Percentiles rank a stretch among this genome's conserved stretches.
Conservation (phyloP, 2,888 invertebrate genomes). For the Andrena bucephala region DNA sequence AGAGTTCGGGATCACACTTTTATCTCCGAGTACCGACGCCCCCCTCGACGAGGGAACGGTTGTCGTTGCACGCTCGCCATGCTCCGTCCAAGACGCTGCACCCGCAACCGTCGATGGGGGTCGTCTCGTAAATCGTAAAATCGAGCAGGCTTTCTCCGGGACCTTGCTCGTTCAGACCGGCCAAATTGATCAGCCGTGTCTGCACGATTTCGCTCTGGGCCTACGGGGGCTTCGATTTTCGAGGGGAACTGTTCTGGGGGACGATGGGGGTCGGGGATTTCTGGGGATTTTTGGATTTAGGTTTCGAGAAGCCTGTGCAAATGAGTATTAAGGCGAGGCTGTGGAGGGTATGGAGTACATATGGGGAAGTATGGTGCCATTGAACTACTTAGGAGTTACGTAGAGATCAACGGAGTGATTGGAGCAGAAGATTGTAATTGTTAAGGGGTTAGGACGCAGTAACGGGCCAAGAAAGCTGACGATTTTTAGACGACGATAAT, state of each 20-base stretch:
- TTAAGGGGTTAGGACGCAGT: no score
- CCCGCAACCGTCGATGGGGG: background rate
- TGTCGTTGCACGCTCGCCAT: background rate
- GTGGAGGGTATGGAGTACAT: no score
- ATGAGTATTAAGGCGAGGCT: no score
- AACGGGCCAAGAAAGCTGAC: no score
- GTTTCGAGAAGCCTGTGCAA: background rate
- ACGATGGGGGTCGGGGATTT: background rate
- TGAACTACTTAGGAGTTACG: no score
- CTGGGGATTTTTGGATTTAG: background rate
- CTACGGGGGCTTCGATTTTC: background rate
- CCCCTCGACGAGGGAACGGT: constrained; percentile 2
- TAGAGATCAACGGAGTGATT: no score
- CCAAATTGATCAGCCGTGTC: background rate
- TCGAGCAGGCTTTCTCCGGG: background rate
- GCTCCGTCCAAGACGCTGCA: constrained; percentile 25
- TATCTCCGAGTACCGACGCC: constrained; percentile 30
- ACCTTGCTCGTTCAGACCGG: constrained; percentile 7
- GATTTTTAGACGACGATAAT: no score
- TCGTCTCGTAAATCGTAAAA: constrained; percentile 15
- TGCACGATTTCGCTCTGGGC: background rate
- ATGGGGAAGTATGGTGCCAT: no score
- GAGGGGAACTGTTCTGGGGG: background rate
- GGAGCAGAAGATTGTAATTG: no score
- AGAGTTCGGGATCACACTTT: constrained; percentile 24